These are phyloP conservation scores for Leucophenga maculata DNA, from an alignment of 2,888 invertebrate genomes.

Conservation along the genomic window DNA sequence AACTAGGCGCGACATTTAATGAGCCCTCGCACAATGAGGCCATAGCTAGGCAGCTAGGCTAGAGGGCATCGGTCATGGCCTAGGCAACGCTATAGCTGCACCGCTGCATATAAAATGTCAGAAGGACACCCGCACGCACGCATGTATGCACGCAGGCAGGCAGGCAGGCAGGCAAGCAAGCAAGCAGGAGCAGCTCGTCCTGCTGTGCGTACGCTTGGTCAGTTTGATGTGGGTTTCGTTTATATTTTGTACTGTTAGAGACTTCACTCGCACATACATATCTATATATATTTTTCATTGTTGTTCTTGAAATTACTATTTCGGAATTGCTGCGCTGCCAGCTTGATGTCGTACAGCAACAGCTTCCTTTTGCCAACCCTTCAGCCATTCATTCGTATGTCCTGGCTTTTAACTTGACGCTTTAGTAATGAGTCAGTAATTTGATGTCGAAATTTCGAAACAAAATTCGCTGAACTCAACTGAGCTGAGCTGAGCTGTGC, in stretches of 20 bases:
- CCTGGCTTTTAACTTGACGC: constrained; percentile 48
- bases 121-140: not conserved
- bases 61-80: not conserved
- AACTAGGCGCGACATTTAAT: constrained; percentile 24
- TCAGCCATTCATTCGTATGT: not conserved
- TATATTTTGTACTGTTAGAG: constrained; percentile 36
- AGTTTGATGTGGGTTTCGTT: constrained; percentile 62
- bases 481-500: not conserved
- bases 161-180: constrained; percentile 12
- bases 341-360: not conserved
- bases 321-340: constrained; percentile 10
- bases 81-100: constrained; percentile 21
- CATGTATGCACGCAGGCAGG: constrained; percentile 31
- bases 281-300: constrained; percentile 47
- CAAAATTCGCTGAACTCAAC: no score
- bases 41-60: not conserved
- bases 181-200: constrained; percentile 58
- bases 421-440: constrained; percentile 69
- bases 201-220: constrained; percentile 61
- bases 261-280: constrained; percentile 42
- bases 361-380: constrained; percentile 7
- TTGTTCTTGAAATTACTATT: constrained; percentile 23
- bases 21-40: constrained; percentile 8
- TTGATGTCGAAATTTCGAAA: constrained; percentile 50
- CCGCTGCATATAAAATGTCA: constrained; percentile 25